Conservation (phyloP, 2,888 invertebrate genomes). For the Ischnus inquisitorius region DNA sequence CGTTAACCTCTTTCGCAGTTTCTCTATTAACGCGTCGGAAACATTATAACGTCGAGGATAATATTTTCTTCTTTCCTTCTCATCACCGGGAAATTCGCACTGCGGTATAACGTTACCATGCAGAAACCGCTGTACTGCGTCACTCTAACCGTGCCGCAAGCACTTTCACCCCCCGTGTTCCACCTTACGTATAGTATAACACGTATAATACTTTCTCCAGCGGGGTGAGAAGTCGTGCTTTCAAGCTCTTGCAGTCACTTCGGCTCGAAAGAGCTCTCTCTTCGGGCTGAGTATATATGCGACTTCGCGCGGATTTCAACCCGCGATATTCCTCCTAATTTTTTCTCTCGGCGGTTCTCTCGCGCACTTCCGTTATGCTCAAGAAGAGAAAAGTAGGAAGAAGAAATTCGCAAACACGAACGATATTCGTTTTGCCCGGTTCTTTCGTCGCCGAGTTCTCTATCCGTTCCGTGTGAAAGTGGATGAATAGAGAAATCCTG, state of each 20-base stretch:
- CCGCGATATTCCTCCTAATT: conserved; percentile 57
- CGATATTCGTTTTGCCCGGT: conserved; percentile 53
- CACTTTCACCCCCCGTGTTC: conserved; percentile 28
- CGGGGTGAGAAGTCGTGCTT: conserved; percentile 51
- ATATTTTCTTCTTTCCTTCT: conserved; percentile 27
- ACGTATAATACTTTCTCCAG: conserved; percentile 18
- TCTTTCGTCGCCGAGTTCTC: neutral
- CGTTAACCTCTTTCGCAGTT: neutral
- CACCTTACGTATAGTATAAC: neutral
- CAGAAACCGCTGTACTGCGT: conserved; percentile 42
- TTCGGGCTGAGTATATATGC: neutral
- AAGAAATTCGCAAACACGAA: conserved; percentile 45
- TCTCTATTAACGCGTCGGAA: neutral
- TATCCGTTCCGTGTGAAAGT: conserved; percentile 3
- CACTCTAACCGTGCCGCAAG: conserved; percentile 34
- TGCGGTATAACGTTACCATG: neutral
- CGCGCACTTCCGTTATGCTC: conserved; percentile 3
- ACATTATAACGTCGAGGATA: neutral
- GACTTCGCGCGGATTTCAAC: conserved; percentile 41
- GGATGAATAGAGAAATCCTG: neutral
- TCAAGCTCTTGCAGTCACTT: conserved; percentile 42
- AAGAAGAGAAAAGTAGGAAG: conserved; percentile 20
- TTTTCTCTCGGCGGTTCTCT: conserved; percentile 48
- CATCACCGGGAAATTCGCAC: conserved; percentile 46
- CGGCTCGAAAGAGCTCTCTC: conserved; percentile 1